phyloP scores from a whole-genome alignment of 2,888 invertebrate species.

The Drosophila niveifrons region DNA sequence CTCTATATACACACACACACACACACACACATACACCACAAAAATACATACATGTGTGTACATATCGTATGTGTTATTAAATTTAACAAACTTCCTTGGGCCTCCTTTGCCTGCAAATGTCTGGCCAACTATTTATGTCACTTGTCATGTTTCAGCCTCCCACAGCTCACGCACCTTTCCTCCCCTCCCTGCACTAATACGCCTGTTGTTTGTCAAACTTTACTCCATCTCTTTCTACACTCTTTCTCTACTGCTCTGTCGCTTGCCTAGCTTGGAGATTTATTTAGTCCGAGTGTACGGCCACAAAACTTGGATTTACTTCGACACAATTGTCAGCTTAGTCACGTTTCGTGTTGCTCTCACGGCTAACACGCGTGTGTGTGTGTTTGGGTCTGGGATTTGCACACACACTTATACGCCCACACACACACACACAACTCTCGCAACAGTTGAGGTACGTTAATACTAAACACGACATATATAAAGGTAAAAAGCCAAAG shows the following conservation, averaged over 20 bases:
- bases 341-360: constrained; percentile 74
- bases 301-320: constrained; percentile 78
- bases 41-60: no score
- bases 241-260: background rate
- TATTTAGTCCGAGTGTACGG: constrained; percentile 71
- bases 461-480: constrained; percentile 77
- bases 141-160: constrained; percentile 63
- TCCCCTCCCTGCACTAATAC: constrained; percentile 16
- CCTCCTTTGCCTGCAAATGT: constrained; percentile 5
- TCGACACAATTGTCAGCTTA: constrained; percentile 81
- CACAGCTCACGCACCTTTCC: constrained; percentile 34
- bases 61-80: constrained; percentile 53
- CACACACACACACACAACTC: constrained; percentile 14
- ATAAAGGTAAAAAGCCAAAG: constrained; percentile 76
- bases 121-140: constrained; percentile 67
- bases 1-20: background rate
- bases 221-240: constrained; percentile 35
- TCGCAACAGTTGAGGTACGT: constrained; percentile 28
- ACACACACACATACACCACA: background rate
- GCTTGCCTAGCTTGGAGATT: constrained; percentile 52
- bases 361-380: constrained; percentile 17
- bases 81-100: constrained; percentile 42
- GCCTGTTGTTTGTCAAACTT: constrained; percentile 74
- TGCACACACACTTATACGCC: constrained; percentile 40
- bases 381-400: constrained; percentile 42